Conservation (phyloP, 1,140 invertebrate species). For the Ylistrum balloti region DNA sequence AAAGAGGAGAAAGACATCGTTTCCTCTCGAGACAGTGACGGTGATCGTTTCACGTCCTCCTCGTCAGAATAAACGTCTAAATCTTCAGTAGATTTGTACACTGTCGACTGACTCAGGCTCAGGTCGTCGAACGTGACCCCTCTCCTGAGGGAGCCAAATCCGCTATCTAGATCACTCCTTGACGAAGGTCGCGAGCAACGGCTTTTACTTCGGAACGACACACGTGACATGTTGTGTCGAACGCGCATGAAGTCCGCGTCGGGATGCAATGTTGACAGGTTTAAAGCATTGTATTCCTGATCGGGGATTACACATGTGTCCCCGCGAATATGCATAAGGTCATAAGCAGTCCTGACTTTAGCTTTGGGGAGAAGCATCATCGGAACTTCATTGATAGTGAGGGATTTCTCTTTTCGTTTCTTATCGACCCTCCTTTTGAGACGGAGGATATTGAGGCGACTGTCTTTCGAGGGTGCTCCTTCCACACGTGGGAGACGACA, state of each 20-base stretch:
- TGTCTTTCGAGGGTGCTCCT: not conserved
- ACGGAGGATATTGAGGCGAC: slow-evolving; percentile 2
- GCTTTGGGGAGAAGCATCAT: slow-evolving; percentile 62
- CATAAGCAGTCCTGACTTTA: slow-evolving; percentile 51
- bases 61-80: slow-evolving; percentile 53
- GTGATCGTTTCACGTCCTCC: slow-evolving; percentile 15
- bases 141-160: slow-evolving; percentile 50
- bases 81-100: slow-evolving; percentile 56
- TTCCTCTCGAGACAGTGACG: slow-evolving; percentile 8
- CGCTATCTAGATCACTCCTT: slow-evolving; percentile 54
- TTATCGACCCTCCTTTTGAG: slow-evolving; percentile 1
- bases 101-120: slow-evolving; percentile 51
- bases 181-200: slow-evolving; percentile 11
- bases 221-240: slow-evolving; percentile 41
- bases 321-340: slow-evolving; percentile 37
- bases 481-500: not conserved
- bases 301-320: slow-evolving; percentile 48
- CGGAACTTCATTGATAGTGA: slow-evolving; percentile 54
- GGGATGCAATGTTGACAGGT: slow-evolving; percentile 49
- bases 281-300: slow-evolving; percentile 42
- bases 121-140: slow-evolving; percentile 58
- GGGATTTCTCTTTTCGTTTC: not conserved
- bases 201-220: slow-evolving; percentile 53
- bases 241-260: not conserved
- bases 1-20: slow-evolving; percentile 9